These are phyloP conservation scores for Garra rufa DNA, from an alignment of 2,113 vertebrate genomes.

Conservation along the genomic window DNA sequence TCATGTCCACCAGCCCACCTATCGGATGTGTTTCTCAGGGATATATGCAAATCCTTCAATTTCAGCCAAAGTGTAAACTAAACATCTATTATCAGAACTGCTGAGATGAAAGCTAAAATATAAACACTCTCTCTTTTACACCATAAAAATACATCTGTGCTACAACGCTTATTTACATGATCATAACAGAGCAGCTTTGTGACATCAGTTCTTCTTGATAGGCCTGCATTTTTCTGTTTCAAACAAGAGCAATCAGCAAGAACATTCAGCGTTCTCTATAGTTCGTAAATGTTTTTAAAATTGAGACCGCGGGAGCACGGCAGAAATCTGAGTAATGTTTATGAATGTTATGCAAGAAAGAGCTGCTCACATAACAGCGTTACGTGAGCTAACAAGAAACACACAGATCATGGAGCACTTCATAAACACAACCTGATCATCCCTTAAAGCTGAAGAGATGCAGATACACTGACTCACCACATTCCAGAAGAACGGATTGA, in stretches of 20 bases:
- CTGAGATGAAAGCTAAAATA: neutral
- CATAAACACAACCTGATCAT: neutral
- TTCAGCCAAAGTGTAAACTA: neutral
- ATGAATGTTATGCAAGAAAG: slow-evolving; percentile 2
- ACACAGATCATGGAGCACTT: neutral
- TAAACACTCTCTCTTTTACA: neutral
- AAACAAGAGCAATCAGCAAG: neutral
- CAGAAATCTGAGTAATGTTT: neutral
- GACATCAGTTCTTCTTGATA: neutral
- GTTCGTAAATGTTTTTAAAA: neutral
- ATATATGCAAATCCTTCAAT: neutral
- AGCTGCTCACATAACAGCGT: neutral
- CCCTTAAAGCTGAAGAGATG: neutral
- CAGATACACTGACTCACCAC: slow-evolving; percentile 66
- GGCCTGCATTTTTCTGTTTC: neutral
- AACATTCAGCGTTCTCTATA: neutral
- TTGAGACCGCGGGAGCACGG: neutral
- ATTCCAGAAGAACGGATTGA: slow-evolving; percentile 83
- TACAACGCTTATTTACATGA: neutral
- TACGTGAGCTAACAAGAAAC: neutral
- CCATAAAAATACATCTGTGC: neutral
- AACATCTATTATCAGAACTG: neutral
- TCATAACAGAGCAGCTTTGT: neutral
- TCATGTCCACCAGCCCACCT: neutral
- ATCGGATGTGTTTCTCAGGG: neutral